Base-by-base conservation (phyloP, 2,113 vertebrate genomes). In the Ctenodactylus gundi region DNA sequence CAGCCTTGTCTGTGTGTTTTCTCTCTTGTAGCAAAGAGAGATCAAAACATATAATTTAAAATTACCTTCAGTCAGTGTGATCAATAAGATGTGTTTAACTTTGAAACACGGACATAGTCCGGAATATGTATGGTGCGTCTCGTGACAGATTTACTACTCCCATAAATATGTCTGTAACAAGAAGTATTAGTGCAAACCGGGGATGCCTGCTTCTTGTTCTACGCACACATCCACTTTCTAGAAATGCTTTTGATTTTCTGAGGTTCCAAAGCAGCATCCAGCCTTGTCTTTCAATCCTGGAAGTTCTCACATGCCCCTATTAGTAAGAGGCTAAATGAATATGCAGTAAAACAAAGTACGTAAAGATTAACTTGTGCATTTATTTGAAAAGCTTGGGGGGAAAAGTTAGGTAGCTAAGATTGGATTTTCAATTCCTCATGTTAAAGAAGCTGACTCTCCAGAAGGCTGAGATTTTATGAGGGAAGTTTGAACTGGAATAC, bases 1-100 rank as follows among this genome's bases (percentile, higher is more conserved):
- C 23, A 17, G 53, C 23, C 4, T 1, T 21, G 36, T 6, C n/a
- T 93, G 65, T 75, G 23, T 58, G 51, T 27, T 88, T 80, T 51
- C 49, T 85, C 72, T 88, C 94, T 46, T 53, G 34, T 58, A 91
- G 70, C 49, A 64, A 27, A 53, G 49, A 92, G 39, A 86, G 53
- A 78, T 65, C 51, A 94, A 77, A 85, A 65, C 10, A 34, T 70
- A 23, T 6, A 51, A 85, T 82, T 87, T 95, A 88, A 94, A 93
- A 94, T 90, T 78, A 60, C 23, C 34, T 93, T 94, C 49, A 51
- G 7, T 82, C 68, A 60, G 53, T 70, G 51, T 41, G 27, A 82
- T 95, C 73, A 81, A 86, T 93, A 86, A 62, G 70, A n/a, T 36
- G 8, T 90, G 85, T 55, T 49, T 84, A 44, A 76, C 0, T 1